A percentile compares a stretch with the other conserved stretches of the same genome.
Conservation (phyloP, 2,113 vertebrate species). For the Menura novaehollandiae region DNA sequence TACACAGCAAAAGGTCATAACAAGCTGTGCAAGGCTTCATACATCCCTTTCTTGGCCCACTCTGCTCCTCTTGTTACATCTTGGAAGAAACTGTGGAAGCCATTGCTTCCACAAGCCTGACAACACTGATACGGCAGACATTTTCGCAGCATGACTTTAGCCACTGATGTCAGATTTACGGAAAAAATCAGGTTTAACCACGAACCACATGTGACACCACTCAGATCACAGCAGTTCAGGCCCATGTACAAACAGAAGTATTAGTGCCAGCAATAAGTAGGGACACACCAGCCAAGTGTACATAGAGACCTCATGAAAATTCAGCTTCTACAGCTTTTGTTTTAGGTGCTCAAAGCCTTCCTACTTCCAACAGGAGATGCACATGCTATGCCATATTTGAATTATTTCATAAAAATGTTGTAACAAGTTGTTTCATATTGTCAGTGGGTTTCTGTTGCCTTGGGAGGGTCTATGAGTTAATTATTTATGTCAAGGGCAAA, state of each 20-base stretch:
- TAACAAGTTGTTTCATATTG: not conserved
- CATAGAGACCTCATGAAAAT: rapidly evolving
- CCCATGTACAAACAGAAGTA: rapidly evolving
- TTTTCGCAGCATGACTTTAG: not conserved
- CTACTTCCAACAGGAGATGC: not conserved
- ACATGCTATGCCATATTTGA: not conserved
- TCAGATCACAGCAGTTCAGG: not conserved
- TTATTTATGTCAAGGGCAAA: not conserved
- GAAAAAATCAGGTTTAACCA: not conserved
- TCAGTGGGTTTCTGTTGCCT: not conserved
- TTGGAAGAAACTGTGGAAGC: not conserved
- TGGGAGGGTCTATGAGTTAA: not conserved
- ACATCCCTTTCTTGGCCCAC: not conserved
- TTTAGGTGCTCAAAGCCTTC: not conserved
- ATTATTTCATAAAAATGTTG: not conserved
- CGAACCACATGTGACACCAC: not conserved
- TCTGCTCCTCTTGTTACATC: not conserved
- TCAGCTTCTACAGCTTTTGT: not conserved
- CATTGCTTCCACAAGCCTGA: not conserved
- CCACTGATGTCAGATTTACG: not conserved
- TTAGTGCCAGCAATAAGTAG: not conserved
- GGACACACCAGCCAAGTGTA: not conserved
- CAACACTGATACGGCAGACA: rapidly evolving
- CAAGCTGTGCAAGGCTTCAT: not conserved
- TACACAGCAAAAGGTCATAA: not conserved